phyloP scores from a whole-genome alignment of 2,888 invertebrate genomes.

The Heliconius erato region DNA sequence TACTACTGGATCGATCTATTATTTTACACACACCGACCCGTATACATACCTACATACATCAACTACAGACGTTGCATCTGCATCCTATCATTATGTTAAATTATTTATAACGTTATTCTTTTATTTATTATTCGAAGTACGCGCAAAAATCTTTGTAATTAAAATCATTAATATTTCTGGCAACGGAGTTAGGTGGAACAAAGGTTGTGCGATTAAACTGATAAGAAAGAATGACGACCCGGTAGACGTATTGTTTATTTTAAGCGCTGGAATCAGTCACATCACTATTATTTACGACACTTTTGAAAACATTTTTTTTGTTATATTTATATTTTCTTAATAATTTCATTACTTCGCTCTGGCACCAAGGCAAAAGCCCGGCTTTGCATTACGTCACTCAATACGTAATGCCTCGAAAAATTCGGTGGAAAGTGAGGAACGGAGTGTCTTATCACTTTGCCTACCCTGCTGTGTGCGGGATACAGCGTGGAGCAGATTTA shows the following conservation, averaged over 20 bases:
- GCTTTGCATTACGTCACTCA: too few species aligned
- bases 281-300: neutral
- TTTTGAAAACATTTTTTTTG: too few species aligned
- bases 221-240: constrained; percentile 34
- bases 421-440: too few species aligned
- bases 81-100: constrained; percentile 45
- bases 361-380: too few species aligned
- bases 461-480: too few species aligned
- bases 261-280: neutral
- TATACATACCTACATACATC: constrained; percentile 10
- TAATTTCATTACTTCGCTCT: too few species aligned
- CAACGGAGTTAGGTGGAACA: constrained; percentile 28
- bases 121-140: constrained; percentile 43
- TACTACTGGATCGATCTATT: neutral
- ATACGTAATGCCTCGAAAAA: too few species aligned
- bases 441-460: too few species aligned
- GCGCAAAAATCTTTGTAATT: constrained; percentile 43
- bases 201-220: constrained; percentile 38
- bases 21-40: neutral
- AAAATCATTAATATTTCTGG: constrained; percentile 43
- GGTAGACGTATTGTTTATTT: constrained; percentile 18
- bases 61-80: constrained; percentile 44
- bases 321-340: neutral
- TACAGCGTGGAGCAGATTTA: too few species aligned
- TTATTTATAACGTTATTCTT: constrained; percentile 41